Evolutionary conservation across 2,113 vertebrate genomes (phyloP).

Genomic region (Corythoichthys intestinalis): DNA sequence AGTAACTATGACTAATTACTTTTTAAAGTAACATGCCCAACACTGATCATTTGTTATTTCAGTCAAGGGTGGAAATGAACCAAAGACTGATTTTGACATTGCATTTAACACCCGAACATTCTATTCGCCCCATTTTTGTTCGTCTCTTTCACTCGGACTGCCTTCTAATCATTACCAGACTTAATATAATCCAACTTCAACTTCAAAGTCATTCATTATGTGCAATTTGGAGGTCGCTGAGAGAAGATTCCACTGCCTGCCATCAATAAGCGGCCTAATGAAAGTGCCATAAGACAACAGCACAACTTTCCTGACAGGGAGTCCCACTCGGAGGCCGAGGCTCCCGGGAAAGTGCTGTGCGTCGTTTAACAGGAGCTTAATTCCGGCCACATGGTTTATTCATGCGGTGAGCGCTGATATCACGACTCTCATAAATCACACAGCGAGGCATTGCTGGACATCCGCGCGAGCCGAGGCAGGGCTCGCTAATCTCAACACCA

Average conservation of each 20-base stretch:
- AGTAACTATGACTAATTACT: too few species aligned
- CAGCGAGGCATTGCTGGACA: slow-evolving; percentile 61
- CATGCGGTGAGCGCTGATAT: slow-evolving; percentile 71
- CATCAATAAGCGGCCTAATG: slow-evolving; percentile 13
- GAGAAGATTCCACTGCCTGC: slow-evolving; percentile 9
- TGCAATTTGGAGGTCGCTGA: slow-evolving; percentile 5
- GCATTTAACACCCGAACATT: neutral
- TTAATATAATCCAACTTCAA: slow-evolving; percentile 2
- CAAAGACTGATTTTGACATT: neutral
- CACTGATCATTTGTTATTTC: neutral
- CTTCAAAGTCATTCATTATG: slow-evolving; percentile 8
- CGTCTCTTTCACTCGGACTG: slow-evolving; percentile 2
- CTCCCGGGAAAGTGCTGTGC: slow-evolving; percentile 65
- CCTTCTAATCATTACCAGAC: slow-evolving; percentile 1
- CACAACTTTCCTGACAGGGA: slow-evolving; percentile 33
- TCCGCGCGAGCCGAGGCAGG: slow-evolving; percentile 53
- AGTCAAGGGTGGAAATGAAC: neutral
- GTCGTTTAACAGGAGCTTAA: slow-evolving; percentile 74
- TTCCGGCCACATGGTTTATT: slow-evolving; percentile 76
- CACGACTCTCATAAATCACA: slow-evolving; percentile 77
- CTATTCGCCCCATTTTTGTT: neutral
- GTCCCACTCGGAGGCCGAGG: slow-evolving; percentile 41
- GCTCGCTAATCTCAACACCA: slow-evolving; percentile 74
- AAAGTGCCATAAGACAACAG: slow-evolving; percentile 14
- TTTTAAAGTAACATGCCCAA: too few species aligned